These are phyloP conservation scores for Sebastes variabilis DNA, from an alignment of 2,797 vertebrate species.

Conservation along the genomic window DNA sequence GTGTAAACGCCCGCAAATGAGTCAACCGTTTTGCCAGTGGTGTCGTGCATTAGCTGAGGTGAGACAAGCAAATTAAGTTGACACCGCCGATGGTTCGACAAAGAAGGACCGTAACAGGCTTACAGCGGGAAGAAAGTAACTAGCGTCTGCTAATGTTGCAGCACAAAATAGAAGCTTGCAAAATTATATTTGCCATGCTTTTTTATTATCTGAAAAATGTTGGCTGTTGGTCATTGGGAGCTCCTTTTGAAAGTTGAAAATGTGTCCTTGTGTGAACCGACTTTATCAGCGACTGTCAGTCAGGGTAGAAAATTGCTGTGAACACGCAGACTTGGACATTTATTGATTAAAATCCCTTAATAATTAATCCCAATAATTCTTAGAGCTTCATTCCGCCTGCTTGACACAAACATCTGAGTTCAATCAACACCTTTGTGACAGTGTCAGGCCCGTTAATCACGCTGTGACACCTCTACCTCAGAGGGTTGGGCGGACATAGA, in stretches of 20 bases:
- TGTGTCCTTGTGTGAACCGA: not conserved
- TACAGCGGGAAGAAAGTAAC: slow-evolving; percentile 38
- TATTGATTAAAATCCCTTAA: slow-evolving; percentile 27
- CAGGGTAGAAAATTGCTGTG: not conserved
- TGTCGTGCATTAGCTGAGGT: slow-evolving; percentile 22
- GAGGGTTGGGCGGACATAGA: not conserved
- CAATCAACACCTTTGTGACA: slow-evolving; percentile 25
- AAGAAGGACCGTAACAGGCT: slow-evolving; percentile 40
- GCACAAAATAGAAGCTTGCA: slow-evolving; percentile 36
- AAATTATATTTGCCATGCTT: slow-evolving; percentile 30
- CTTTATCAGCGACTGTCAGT: slow-evolving; percentile 4
- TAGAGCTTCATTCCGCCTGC: not conserved
- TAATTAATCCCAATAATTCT: not conserved
- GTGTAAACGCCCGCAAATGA: not conserved
- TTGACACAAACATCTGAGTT: not conserved
- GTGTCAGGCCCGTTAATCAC: slow-evolving; percentile 8
- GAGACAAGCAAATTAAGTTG: slow-evolving; percentile 47
- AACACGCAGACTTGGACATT: not conserved
- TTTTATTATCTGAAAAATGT: not conserved
- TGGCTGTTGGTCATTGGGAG: slow-evolving; percentile 26
- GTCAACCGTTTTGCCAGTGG: slow-evolving; percentile 11
- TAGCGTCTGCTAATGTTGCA: slow-evolving; percentile 20
- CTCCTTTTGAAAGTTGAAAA: slow-evolving; percentile 6
- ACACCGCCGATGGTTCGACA: slow-evolving; percentile 25
- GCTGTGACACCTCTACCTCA: slow-evolving; percentile 8